Base-by-base conservation (phyloP, 2,888 invertebrate genomes). In the Melanchra persicariae region DNA sequence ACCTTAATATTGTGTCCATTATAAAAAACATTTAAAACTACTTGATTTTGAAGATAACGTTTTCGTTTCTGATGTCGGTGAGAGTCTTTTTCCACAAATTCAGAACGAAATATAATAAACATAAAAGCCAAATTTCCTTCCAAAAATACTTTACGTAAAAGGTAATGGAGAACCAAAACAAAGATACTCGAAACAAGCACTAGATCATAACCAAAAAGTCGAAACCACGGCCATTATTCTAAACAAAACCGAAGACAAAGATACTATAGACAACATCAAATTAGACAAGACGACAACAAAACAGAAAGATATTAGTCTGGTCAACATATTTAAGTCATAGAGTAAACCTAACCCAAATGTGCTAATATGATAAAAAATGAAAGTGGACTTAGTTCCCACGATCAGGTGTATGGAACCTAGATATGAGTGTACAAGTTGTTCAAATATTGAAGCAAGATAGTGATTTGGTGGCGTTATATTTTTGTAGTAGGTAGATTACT, bases 371-470 rank as follows among this genome's bases (percentile, higher is more conserved):
- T 87, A 86, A 85, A 84, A 87, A 89, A 85, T 70, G 85, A 89
- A 88, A 89, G 85, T 85, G 81, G 81, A 74, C 84, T 86, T 73
- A 87, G 83, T 94, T 94, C 94, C 90, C 94, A 94, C 94, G 93
- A 87, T 89, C 85, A 86, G 85, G 87, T 88, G 86, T 76, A 82
- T 74, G 67, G 54, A 74, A 79, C 74, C 82, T 64, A 77, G 78
- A 67, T 81, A 73, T 22, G 65, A 58, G 85, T 90, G 88, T 91
- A 91, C 84, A 83, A 78, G 73, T 82, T 81, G 83, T 83, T 70
- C 87, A 91, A 92, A 93, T 91, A 91, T 93, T 92, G 86, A 87
- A 87, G 40, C n/a, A 24, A 82, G 79, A 79, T 82, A 82, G 47
- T 55, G 62, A 65, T 65, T 59, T 47, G n/a, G 40, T 58, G 47